Percentiles rank a stretch among this genome's conserved stretches.
Evolutionary conservation across 2,888 invertebrate species (phyloP).

Genomic region (Plebejus anna): DNA sequence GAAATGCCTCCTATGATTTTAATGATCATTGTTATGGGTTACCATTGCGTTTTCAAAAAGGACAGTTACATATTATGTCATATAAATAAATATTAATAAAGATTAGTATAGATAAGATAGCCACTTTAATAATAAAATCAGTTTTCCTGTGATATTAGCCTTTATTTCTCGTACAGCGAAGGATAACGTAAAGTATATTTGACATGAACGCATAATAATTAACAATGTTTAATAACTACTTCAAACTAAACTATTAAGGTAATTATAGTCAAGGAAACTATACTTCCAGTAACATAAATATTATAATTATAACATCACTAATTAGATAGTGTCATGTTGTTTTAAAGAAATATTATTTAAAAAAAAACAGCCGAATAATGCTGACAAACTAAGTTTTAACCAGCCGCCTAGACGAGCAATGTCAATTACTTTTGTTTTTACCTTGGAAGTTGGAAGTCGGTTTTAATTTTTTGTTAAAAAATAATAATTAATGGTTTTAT

Average conservation of each 20-base stretch:
- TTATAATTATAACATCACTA: slow-evolving; percentile 9
- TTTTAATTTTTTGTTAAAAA: too few species aligned
- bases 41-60: too few species aligned
- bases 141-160: neutral
- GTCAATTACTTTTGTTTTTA: too few species aligned
- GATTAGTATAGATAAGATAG: too few species aligned
- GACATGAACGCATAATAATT: slow-evolving; percentile 2
- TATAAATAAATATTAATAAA: too few species aligned
- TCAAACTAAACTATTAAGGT: slow-evolving; percentile 10
- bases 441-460: too few species aligned
- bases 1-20: too few species aligned
- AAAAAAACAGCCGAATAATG: neutral
- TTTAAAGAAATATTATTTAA: neutral
- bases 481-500: too few species aligned
- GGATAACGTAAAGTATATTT: neutral
- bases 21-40: too few species aligned
- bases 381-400: neutral
- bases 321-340: neutral
- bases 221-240: slow-evolving; percentile 17
- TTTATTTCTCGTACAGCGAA: neutral
- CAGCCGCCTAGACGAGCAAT: neutral
- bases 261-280: slow-evolving; percentile 21
- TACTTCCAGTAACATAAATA: slow-evolving; percentile 8
- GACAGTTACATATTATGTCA: too few species aligned
- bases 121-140: neutral